Evolutionary conservation across 2,797 vertebrate species (phyloP).

Genomic region (Premnoplex brunnescens): DNA sequence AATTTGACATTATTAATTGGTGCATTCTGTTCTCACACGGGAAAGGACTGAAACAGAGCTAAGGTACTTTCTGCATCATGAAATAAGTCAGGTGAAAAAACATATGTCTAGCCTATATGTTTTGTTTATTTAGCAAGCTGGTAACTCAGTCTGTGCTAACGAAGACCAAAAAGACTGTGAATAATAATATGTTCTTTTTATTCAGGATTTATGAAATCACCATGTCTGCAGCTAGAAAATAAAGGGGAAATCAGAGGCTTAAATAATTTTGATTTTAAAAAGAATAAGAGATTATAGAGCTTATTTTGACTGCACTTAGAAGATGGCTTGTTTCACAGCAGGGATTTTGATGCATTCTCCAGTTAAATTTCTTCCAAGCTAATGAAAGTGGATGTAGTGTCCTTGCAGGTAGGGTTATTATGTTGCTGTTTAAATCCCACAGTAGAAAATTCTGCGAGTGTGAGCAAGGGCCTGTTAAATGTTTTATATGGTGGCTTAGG

Average conservation of each 20-base stretch:
- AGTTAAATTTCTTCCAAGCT: background rate
- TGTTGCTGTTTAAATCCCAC: background rate
- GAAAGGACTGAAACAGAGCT: background rate
- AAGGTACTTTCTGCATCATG: background rate
- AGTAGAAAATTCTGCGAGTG: background rate
- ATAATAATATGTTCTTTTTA: background rate
- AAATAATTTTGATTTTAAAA: conserved; percentile 12
- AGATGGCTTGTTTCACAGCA: background rate
- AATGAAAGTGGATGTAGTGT: background rate
- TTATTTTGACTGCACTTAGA: background rate
- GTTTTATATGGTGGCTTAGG: background rate
- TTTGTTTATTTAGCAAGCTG: conserved; percentile 19
- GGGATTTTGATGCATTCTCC: background rate
- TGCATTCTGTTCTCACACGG: background rate
- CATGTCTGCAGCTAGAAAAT: background rate
- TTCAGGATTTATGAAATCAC: background rate
- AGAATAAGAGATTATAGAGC: background rate
- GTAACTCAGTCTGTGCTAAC: background rate
- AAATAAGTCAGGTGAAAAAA: conserved; percentile 24
- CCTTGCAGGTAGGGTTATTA: background rate
- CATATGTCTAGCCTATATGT: background rate
- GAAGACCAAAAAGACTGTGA: background rate
- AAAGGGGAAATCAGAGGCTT: background rate
- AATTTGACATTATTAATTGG: conserved; percentile 42
- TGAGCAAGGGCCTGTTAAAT: background rate